Evolutionary conservation across 2,888 invertebrate species (phyloP).

Genomic region (Eristalis pertinax): DNA sequence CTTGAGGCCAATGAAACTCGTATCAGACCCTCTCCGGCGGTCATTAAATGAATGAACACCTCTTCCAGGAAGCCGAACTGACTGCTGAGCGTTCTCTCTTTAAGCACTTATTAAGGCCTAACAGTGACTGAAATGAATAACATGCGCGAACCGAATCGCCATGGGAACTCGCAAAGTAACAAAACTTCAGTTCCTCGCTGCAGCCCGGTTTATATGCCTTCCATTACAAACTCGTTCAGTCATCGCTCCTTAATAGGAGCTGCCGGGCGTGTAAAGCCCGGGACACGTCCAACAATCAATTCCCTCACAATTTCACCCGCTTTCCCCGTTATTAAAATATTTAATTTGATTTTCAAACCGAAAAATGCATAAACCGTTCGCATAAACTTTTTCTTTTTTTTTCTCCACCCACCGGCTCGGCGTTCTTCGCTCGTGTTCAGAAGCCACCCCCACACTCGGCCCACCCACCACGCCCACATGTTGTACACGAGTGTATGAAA

Average conservation of each 20-base stretch:
- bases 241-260: conserved; percentile 35
- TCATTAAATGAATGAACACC: conserved; percentile 2
- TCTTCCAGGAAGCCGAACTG: not conserved
- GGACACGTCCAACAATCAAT: conserved; percentile 57
- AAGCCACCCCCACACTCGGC: not conserved
- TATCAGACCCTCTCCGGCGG: not conserved
- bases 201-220: not conserved
- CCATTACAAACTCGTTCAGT: not conserved
- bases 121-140: not conserved
- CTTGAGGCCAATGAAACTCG: not conserved
- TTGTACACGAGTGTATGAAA: conserved; percentile 12
- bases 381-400: conserved; percentile 31
- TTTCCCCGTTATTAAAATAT: conserved; percentile 60
- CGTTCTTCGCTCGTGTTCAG: not conserved
- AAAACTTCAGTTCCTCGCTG: not conserved
- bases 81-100: not conserved
- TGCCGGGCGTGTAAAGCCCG: conserved; percentile 7
- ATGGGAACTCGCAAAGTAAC: not conserved
- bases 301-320: conserved; percentile 57
- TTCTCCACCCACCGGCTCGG: too few relatives aligned
- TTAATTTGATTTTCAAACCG: conserved; percentile 39
- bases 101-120: not conserved
- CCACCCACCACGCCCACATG: not conserved
- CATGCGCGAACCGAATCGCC: not conserved
- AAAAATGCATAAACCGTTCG: conserved; percentile 32